Percentiles rank a stretch among this genome's conserved stretches.
These are phyloP conservation scores for Pterocles orientalis DNA, from an alignment of 2,113 vertebrate genomes.

Conservation along the genomic window DNA sequence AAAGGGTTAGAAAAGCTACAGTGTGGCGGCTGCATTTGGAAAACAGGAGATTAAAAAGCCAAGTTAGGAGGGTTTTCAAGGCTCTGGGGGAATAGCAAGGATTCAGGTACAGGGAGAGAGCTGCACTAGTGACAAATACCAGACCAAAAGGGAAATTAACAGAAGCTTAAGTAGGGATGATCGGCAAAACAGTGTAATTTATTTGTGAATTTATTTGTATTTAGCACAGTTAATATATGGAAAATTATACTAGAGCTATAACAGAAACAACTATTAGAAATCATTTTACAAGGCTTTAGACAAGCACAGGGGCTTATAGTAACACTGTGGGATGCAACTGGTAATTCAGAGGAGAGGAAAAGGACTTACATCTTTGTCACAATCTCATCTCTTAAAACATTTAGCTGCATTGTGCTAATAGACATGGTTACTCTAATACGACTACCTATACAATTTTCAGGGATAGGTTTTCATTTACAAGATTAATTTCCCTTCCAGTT, in stretches of 20 bases:
- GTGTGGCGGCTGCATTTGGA: background rate
- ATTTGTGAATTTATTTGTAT: constrained; percentile 53
- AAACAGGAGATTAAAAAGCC: constrained; percentile 50
- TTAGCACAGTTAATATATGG: constrained; percentile 40
- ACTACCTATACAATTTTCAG: background rate
- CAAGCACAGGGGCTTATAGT: background rate
- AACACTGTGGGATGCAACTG: background rate
- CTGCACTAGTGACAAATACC: constrained; percentile 11
- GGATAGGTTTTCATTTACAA: background rate
- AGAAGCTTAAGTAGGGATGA: constrained; percentile 53
- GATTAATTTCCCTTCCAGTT: background rate
- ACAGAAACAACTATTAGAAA: constrained; percentile 23
- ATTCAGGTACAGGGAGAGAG: background rate
- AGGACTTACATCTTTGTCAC: background rate
- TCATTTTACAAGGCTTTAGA: constrained; percentile 13
- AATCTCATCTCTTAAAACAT: background rate
- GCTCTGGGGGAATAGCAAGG: constrained; percentile 15
- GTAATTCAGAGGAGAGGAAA: background rate
- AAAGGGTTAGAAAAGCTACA: constrained; percentile 28
- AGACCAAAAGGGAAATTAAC: constrained; percentile 63
- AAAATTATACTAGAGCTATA: constrained; percentile 26
- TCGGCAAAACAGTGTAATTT: constrained; percentile 39
- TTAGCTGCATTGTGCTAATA: background rate
- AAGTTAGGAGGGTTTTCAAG: background rate
- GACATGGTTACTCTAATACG: background rate